A percentile compares a stretch with the other conserved stretches of the same genome.
phyloP scores from a whole-genome alignment of 2,113 vertebrate species.

The Casuarius casuarius region DNA sequence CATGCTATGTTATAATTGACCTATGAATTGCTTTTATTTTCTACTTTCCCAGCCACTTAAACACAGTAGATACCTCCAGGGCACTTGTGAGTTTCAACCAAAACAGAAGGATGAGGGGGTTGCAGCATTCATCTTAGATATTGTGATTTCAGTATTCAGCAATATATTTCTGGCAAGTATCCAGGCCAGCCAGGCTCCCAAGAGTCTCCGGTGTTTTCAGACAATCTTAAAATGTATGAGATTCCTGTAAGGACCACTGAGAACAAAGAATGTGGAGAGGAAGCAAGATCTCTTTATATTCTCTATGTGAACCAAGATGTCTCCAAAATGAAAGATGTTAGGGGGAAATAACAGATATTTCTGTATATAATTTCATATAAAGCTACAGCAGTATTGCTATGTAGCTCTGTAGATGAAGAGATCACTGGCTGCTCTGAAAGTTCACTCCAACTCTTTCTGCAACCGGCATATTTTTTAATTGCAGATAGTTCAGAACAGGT shows the following conservation, averaged over 20 bases:
- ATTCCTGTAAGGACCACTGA: neutral
- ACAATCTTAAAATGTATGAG: neutral
- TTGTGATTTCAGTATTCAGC: constrained; percentile 58
- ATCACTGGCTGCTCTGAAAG: neutral
- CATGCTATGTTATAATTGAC: constrained; percentile 56
- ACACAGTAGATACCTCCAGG: constrained; percentile 43
- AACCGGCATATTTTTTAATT: neutral
- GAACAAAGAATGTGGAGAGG: neutral
- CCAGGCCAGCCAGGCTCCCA: constrained; percentile 45
- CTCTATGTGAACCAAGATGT: neutral
- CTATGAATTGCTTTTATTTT: constrained; percentile 51
- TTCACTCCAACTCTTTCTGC: neutral
- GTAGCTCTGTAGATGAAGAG: neutral
- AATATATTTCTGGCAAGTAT: constrained; percentile 49
- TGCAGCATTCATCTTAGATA: constrained; percentile 54
- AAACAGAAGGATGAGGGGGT: constrained; percentile 35
- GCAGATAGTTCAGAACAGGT: neutral
- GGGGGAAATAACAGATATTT: neutral
- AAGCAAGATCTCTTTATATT: neutral
- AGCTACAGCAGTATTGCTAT: neutral
- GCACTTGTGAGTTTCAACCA: constrained; percentile 60
- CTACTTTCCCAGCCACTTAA: constrained; percentile 68
- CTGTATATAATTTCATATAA: neutral
- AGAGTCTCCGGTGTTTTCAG: neutral
- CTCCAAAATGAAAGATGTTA: neutral